Evolutionary conservation across 2,113 vertebrate species (phyloP), one percentile per base, ranked within the genome.

Genomic region (Oceanodroma tethys): DNA sequence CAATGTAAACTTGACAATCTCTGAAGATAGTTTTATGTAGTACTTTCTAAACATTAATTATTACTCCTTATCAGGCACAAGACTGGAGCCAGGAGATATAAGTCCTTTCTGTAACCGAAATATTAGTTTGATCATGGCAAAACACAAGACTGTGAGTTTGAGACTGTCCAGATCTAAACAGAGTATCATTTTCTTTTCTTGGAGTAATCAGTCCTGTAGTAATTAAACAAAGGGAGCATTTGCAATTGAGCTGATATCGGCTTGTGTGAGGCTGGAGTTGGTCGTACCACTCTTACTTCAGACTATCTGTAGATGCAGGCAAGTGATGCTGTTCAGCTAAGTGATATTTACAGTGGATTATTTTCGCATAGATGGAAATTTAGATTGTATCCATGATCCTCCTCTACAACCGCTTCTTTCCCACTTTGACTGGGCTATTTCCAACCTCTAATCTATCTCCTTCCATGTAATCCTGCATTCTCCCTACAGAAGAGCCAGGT

Each of bases 131-230:
- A 23, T 50, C 16, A 4, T 11, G 34, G 42, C 5, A 43, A 48
- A 80, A 70, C 1, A 2, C 0, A 2, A 26, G 23, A 13, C 47
- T 5, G 3, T 2, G 10, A 8, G 42, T 43, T 81, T 3, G 3
- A 75, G 47, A 43, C 6, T 1, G 2, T 22, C 8, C 58, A 72
- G 38, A 26, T 47, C n/a, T 78, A 17, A 55, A 29, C 17, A 8
- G 27, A 38, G 15, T 9, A 11, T 20, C 58, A 45, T 50, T 40
- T 71, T 59, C 38, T 58, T 59, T 58, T 71, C 43, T 36, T 47
- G 29, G 26, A 52, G 53, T 29, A 29, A 42, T 15, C 26, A 13
- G 12, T 22, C 38, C 22, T 43, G 45, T 20, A 60, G 40, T 47
- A 38, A 72, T 79, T 59, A 59, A 66, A 11, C 17, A 36, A n/a